A percentile compares a stretch with the other conserved stretches of the same genome.
phyloP scores from a whole-genome alignment of 2,888 invertebrate genomes.

The Drosophila monieri region DNA sequence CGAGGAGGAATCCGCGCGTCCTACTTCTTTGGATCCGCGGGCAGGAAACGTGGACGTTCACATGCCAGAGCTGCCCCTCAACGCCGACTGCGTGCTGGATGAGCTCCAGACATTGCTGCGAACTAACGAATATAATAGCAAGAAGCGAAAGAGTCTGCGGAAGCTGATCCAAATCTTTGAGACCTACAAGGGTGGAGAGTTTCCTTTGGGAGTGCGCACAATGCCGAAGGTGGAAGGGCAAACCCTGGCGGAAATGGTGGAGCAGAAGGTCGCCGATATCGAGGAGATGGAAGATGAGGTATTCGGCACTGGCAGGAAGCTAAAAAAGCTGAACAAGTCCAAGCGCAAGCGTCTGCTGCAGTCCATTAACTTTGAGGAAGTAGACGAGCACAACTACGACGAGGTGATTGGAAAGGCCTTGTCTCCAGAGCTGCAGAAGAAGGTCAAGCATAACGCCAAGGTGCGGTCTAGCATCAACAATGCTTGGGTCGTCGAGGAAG shows the following conservation, averaged over 20 bases:
- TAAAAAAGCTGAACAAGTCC: constrained; percentile 84
- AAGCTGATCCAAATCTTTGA: constrained; percentile 83
- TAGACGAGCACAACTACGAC: constrained; percentile 81
- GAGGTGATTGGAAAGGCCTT: constrained; percentile 73
- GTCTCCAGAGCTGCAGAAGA: constrained; percentile 68
- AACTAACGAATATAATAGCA: constrained; percentile 85
- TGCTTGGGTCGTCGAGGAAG: constrained; percentile 77
- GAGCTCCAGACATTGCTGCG: constrained; percentile 85
- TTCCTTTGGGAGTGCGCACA: constrained; percentile 88
- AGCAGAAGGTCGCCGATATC: constrained; percentile 83
- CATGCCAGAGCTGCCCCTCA: constrained; percentile 88
- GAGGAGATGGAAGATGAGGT: constrained; percentile 85
- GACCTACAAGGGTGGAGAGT: constrained; percentile 86
- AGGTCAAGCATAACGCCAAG: constrained; percentile 71
- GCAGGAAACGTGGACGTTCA: constrained; percentile 91
- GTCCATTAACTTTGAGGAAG: constrained; percentile 76
- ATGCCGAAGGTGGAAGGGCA: constrained; percentile 83
- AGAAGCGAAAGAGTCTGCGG: constrained; percentile 86
- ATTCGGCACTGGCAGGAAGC: constrained; percentile 78
- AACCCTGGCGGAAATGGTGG: constrained; percentile 68
- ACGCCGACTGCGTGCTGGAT: constrained; percentile 85
- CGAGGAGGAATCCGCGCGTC: constrained; percentile 37
- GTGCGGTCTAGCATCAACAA: constrained; percentile 60
- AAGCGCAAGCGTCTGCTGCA: constrained; percentile 81
- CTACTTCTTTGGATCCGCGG: constrained; percentile 88